Evolutionary conservation across 2,113 vertebrate species (phyloP), one percentile per base, ranked within the genome.

Genomic region (Chionodraco myersi): DNA sequence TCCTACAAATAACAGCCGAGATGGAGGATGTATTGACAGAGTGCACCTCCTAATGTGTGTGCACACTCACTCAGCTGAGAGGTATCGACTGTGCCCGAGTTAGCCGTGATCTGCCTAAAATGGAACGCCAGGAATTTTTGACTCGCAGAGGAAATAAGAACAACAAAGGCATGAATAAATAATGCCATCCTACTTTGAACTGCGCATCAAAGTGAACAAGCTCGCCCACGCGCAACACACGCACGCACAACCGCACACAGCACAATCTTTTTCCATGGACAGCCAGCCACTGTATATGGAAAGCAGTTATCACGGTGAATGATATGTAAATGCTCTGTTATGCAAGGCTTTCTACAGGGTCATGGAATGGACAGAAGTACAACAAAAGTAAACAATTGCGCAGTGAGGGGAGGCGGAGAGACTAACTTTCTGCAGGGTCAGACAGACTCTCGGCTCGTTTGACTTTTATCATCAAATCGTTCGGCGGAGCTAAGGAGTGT

Each of bases 141-240:
- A 88, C 91, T 91, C 68, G 51, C 83, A 26, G 75, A 85, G 86
- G 84, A 90, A 92, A 91, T 92, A 91, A 92, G 88, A 92, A 94
- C 91, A 93, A 93, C 92, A 94, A 92, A 92, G 86, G 89, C 89
- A 92, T 92, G 91, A 93, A 94, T 94, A 94, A 94, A 91, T 94
- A 94, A 95, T 87, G 86, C 65, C 83, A 81, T 83, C 87, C 88
- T 58, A 91, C 92, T 94, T 93, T 94, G 90, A 95, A 93, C 92
- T 88, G 84, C 59, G 89, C 91, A 93, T 94, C 94, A 94, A 93
- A 95, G 89, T 79, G 87, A 91, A 88, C 86, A 80, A 34, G 48
- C 86, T 72, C 80, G 16, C 88, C 74, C 87, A 71, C 75, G 16
- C 76, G 30, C 79, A 12, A 23, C 83, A 3, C 57, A 23, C 21